Evolutionary conservation across 1,140 invertebrate species (phyloP).

Genomic region (Megalopta genalis): DNA sequence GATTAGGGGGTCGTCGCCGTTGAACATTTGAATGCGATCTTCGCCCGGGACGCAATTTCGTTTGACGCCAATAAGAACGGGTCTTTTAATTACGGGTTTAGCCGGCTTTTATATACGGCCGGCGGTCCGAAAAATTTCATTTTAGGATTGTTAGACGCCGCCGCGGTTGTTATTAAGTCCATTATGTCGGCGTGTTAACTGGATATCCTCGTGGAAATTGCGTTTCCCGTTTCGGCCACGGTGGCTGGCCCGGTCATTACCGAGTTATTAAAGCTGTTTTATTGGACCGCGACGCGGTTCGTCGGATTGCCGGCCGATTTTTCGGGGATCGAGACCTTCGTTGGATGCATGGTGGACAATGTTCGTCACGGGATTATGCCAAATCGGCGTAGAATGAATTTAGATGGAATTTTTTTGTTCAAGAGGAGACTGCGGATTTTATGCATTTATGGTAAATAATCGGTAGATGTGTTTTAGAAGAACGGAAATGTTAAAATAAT

Average conservation of each 20-base stretch:
- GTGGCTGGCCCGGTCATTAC: background rate
- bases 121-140: constrained; percentile 30
- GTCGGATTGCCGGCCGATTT: background rate
- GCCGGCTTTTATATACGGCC: background rate
- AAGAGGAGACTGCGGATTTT: too few species aligned
- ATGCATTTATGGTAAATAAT: too few species aligned
- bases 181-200: background rate
- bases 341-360: too few species aligned
- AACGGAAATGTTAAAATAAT: too few species aligned
- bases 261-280: background rate
- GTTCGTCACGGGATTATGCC: too few species aligned
- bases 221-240: background rate
- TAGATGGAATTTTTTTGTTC: too few species aligned
- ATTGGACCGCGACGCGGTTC: background rate
- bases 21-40: background rate
- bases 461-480: too few species aligned
- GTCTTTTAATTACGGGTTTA: constrained; percentile 35
- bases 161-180: constrained; percentile 1
- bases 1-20: constrained; percentile 2
- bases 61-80: constrained; percentile 23
- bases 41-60: constrained; percentile 3
- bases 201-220: background rate
- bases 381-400: too few species aligned
- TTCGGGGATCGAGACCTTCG: too few species aligned
- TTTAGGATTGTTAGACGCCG: constrained; percentile 3